Conservation (phyloP, 2,113 vertebrate species). For the Poecile atricapillus region DNA sequence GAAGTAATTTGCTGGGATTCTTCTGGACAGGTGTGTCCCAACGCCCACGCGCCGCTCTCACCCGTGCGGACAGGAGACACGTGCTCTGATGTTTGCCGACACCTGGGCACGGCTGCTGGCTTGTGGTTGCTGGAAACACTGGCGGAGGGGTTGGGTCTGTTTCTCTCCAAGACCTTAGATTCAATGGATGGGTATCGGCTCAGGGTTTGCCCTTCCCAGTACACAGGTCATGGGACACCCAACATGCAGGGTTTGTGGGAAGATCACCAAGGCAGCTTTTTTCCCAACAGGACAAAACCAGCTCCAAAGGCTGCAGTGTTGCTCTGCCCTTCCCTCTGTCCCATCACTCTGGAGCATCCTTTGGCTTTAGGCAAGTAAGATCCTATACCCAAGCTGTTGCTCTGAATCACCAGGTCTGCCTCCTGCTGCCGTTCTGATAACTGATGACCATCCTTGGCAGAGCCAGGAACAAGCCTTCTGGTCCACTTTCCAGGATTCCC, state of each 20-base stretch:
- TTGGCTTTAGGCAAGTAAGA: neutral
- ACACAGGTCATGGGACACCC: neutral
- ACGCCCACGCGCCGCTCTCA: neutral
- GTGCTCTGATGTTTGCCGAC: constrained; percentile 55
- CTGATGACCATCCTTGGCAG: neutral
- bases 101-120: neutral
- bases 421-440: neutral
- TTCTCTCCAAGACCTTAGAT: neutral
- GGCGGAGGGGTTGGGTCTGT: neutral
- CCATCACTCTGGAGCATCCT: neutral
- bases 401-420: neutral
- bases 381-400: neutral
- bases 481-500: neutral
- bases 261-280: neutral
- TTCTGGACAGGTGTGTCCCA: constrained; percentile 45
- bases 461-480: neutral
- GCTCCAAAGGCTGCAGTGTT: neutral
- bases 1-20: constrained; percentile 58
- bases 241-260: neutral
- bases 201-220: neutral
- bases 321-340: neutral
- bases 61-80: neutral
- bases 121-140: constrained; percentile 11
- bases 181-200: neutral
- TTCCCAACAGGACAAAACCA: neutral